Percentiles rank a stretch among this genome's conserved stretches.
Conservation (phyloP, 1,140 invertebrate genomes). For the Bathynomus jamesi region DNA sequence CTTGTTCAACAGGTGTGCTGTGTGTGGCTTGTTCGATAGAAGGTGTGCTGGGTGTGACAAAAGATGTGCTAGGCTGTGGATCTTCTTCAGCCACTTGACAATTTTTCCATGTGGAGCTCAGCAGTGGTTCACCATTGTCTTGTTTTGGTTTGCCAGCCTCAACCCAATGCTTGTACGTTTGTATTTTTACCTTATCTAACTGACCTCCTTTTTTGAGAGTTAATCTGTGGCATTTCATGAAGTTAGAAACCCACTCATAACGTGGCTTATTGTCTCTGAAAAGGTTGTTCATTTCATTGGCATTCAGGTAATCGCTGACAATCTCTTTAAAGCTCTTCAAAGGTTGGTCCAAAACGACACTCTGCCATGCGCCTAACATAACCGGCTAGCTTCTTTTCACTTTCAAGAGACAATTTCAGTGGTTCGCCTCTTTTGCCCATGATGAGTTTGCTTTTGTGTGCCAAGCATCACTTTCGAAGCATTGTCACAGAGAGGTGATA, state of each 20-base stretch:
- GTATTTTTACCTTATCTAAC: neutral
- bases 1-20: neutral
- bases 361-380: slow-evolving; percentile 2
- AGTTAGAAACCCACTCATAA: too few species aligned
- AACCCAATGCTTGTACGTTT: neutral
- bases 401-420: neutral
- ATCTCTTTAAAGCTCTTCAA: slow-evolving; percentile 5
- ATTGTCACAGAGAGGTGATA: slow-evolving; percentile 1
- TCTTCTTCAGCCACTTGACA: neutral
- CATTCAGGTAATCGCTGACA: neutral
- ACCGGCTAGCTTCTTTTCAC: neutral
- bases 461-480: slow-evolving; percentile 4
- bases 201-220: neutral
- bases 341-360: slow-evolving; percentile 2
- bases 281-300: too few species aligned
- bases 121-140: neutral
- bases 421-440: neutral
- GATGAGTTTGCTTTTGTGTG: neutral
- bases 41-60: neutral
- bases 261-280: too few species aligned
- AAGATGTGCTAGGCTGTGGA: neutral
- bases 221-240: too few species aligned
- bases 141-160: neutral
- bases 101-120: neutral
- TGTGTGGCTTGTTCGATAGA: neutral